Percentiles rank a stretch among this genome's conserved stretches.
These are phyloP conservation scores for Galbula dea DNA, from an alignment of 2,113 vertebrate species.

Conservation along the genomic window DNA sequence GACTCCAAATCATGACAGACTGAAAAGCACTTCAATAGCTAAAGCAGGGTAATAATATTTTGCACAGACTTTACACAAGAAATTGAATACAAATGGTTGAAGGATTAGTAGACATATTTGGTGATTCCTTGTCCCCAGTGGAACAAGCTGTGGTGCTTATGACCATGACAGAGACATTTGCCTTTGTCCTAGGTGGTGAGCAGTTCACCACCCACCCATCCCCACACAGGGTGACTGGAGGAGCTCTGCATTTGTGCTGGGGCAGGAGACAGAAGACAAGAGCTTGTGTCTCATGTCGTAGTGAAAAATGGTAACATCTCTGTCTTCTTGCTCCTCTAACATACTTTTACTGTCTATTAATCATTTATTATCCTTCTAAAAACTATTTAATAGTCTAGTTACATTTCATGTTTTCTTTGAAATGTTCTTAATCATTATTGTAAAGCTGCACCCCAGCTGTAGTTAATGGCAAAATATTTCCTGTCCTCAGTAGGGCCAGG, in stretches of 20 bases:
- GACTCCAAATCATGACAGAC: neutral
- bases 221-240: neutral
- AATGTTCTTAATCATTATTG: conserved; percentile 32
- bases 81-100: neutral
- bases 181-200: neutral
- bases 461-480: conserved; percentile 36
- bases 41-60: neutral
- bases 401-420: conserved; percentile 23
- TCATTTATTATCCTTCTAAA: conserved; percentile 9
- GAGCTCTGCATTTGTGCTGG: neutral
- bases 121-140: neutral
- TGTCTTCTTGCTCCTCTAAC: neutral
- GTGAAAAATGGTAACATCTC: neutral
- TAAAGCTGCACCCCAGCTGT: conserved; percentile 42
- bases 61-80: neutral
- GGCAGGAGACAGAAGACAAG: neutral
- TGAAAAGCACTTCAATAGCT: neutral
- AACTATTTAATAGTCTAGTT: conserved; percentile 26
- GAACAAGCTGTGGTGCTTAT: neutral
- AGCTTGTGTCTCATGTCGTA: neutral
- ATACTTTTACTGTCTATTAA: neutral
- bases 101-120: neutral
- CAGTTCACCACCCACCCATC: neutral
- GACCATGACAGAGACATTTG: neutral
- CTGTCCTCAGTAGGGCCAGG: conserved; percentile 21